Evolutionary conservation across 2,797 vertebrate species (phyloP).

Genomic region (Argentina silus): DNA sequence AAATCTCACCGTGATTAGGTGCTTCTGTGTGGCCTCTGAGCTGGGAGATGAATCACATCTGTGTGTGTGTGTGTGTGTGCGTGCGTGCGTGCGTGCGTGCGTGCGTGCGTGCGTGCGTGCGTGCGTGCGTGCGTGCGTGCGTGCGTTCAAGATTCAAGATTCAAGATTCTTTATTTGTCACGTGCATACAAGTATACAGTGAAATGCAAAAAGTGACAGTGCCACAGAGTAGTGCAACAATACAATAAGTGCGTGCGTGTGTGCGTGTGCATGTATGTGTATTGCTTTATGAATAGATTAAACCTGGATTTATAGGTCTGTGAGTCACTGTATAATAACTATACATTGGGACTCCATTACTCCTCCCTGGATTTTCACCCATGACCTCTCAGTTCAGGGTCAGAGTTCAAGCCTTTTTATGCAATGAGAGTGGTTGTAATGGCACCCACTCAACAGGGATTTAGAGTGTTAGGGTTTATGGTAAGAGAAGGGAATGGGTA

Average conservation of each 20-base stretch:
- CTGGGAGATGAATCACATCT: constrained; percentile 5
- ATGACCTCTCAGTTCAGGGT: not conserved
- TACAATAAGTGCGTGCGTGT: not conserved
- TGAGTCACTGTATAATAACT: not conserved
- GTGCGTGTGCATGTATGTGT: not conserved
- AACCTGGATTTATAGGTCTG: not conserved
- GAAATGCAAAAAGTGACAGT: too few species aligned
- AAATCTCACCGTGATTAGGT: constrained; percentile 38
- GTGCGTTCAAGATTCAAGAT: not conserved
- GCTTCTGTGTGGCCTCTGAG: constrained; percentile 6
- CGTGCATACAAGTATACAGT: too few species aligned
- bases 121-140: constrained; percentile 19
- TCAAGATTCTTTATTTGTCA: too few species aligned
- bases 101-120: constrained; percentile 2
- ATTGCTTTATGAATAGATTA: not conserved
- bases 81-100: too few species aligned
- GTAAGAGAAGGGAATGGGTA: not conserved
- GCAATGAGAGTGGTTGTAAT: not conserved
- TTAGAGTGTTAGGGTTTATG: constrained; percentile 11
- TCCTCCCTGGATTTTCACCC: constrained; percentile 32
- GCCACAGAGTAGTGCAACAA: too few species aligned
- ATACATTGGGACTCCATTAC: not conserved
- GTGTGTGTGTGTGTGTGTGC: too few species aligned
- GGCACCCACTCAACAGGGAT: constrained; percentile 25
- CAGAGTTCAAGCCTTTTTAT: constrained; percentile 9